These are phyloP conservation scores for Crambe crambe DNA, from an alignment of 37 sponge, comb jelly and placozoan species.

Conservation along the genomic window DNA sequence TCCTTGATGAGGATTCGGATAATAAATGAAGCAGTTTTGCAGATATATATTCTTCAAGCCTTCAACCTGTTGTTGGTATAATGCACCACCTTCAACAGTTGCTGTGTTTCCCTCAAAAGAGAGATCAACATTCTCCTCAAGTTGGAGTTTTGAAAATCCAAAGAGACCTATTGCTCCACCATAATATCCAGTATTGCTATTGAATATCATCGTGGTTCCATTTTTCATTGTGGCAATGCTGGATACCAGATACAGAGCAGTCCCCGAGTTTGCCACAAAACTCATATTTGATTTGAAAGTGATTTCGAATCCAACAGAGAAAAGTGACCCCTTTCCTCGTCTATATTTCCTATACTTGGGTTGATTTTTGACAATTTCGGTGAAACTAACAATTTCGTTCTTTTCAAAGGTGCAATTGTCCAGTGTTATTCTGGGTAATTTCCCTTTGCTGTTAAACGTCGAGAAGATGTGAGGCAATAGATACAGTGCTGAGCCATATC, in stretches of 20 bases:
- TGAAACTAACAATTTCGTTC: no score
- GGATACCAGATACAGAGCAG: background rate
- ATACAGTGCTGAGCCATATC: background rate
- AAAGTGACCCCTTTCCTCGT: background rate
- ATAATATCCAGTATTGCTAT: no score
- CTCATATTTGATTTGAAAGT: no score
- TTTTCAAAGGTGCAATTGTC: no score
- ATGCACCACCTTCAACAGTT: slow-evolving; percentile 49
- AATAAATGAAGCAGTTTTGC: background rate
- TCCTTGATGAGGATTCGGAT: no score
- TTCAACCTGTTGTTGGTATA: no score
- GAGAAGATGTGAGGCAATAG: no score
- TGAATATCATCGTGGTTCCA: background rate
- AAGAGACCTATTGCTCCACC: no score
- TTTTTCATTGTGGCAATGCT: background rate
- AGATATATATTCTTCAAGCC: no score
- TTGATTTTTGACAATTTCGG: no score
- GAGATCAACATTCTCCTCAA: background rate
- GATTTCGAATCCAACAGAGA: background rate
- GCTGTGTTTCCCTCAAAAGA: slow-evolving; percentile 46
- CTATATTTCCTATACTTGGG: no score
- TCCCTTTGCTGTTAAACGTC: background rate
- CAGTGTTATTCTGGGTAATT: no score
- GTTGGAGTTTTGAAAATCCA: slow-evolving; percentile 29
- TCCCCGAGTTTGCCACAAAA: background rate